These are phyloP conservation scores for Lepus timidus DNA, from an alignment of 2,113 vertebrate species.

Conservation along the genomic window DNA sequence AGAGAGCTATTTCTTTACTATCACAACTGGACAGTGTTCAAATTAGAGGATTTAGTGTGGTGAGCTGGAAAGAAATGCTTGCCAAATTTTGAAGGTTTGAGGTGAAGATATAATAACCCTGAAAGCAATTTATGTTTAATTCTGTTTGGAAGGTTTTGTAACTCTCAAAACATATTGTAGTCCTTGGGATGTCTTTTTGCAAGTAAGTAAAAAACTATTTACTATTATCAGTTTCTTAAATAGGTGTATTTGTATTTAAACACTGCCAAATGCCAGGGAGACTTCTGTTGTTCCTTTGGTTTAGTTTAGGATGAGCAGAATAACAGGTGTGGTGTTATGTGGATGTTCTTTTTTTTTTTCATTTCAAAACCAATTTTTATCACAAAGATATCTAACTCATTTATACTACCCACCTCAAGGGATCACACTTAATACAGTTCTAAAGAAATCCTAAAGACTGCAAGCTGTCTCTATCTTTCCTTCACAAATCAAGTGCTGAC, in stretches of 20 bases:
- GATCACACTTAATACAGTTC: background rate
- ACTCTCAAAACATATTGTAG: slow-evolving; percentile 53
- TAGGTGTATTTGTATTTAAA: slow-evolving; percentile 40
- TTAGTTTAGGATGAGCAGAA: background rate
- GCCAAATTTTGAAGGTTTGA: slow-evolving; percentile 32
- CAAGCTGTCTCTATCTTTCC: background rate
- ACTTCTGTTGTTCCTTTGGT: background rate
- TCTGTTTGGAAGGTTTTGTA: slow-evolving; percentile 41
- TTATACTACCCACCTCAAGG: background rate
- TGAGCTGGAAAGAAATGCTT: slow-evolving; percentile 16
- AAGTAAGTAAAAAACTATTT: background rate
- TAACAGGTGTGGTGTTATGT: background rate
- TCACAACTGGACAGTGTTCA: background rate
- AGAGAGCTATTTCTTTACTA: slow-evolving; percentile 11
- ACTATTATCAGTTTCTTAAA: slow-evolving; percentile 33
- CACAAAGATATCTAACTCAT: background rate
- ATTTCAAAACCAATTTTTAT: slow-evolving; percentile 48
- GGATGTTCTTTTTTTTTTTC: background rate
- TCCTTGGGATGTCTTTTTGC: slow-evolving; percentile 44
- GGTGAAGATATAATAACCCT: slow-evolving; percentile 3
- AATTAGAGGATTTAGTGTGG: slow-evolving; percentile 10
- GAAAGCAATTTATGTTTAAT: slow-evolving; percentile 39
- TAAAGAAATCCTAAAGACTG: background rate
- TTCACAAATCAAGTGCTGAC: background rate
- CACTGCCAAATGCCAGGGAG: background rate